These are phyloP conservation scores for Ptiloglossa arizonensis DNA, from an alignment of 1,140 invertebrate genomes.

Conservation along the genomic window DNA sequence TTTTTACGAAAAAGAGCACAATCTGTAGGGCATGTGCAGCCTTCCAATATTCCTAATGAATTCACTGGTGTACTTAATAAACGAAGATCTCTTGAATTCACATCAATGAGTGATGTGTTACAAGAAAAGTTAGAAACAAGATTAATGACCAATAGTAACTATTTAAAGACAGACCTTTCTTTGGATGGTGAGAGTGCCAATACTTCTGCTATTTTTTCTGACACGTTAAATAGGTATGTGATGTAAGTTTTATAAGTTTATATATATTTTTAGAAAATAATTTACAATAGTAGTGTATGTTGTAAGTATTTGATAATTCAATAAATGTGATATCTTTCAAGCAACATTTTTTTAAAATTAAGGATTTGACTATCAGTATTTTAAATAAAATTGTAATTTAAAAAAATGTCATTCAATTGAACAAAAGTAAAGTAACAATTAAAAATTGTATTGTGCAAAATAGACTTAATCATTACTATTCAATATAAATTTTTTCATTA, in stretches of 20 bases:
- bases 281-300: background rate
- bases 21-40: conserved; percentile 67
- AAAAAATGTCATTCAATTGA: background rate
- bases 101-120: conserved; percentile 42
- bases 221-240: conserved; percentile 38
- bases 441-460: background rate
- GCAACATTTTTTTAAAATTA: background rate
- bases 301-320: background rate
- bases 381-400: background rate
- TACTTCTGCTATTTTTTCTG: conserved; percentile 20
- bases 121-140: conserved; percentile 28
- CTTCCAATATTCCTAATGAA: conserved; percentile 43
- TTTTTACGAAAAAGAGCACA: conserved; percentile 71
- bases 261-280: background rate
- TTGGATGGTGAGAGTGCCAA: conserved; percentile 22
- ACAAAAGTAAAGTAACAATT: background rate
- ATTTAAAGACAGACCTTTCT: conserved; percentile 23
- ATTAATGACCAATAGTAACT: conserved; percentile 20
- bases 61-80: conserved; percentile 46
- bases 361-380: background rate
- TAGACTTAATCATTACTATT: background rate
- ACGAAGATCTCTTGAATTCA: conserved; percentile 62
- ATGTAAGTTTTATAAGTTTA: background rate
- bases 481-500: background rate
- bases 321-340: background rate